These are phyloP conservation scores for Camponotus pennsylvanicus DNA, from an alignment of 1,140 invertebrate genomes.

Conservation along the genomic window DNA sequence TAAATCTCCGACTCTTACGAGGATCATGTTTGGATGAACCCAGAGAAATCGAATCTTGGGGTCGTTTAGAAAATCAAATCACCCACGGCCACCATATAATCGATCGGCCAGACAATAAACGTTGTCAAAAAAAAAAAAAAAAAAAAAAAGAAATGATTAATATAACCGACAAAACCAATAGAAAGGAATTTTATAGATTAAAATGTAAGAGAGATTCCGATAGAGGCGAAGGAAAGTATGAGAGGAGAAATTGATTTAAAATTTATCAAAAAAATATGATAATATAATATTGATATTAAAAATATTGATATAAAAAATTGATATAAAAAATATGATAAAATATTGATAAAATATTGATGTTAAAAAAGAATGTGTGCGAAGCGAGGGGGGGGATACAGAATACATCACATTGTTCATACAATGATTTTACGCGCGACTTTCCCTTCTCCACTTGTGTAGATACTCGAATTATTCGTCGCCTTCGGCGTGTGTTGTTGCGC, in stretches of 20 bases:
- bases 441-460: not conserved
- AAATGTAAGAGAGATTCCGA: not conserved
- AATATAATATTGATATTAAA: too few relatives aligned
- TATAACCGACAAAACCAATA: not conserved
- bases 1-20: constrained; percentile 79
- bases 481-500: constrained; percentile 1
- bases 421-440: constrained; percentile 28
- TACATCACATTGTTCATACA: not conserved
- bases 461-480: constrained; percentile 32
- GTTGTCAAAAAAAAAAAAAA: not conserved
- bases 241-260: not conserved
- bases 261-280: too few relatives aligned
- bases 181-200: not conserved
- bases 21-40: constrained; percentile 78
- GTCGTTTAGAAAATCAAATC: constrained; percentile 69
- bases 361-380: too few relatives aligned
- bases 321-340: too few relatives aligned
- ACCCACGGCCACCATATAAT: not conserved
- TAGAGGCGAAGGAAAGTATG: not conserved
- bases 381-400: not conserved
- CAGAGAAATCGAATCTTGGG: constrained; percentile 57
- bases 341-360: too few relatives aligned
- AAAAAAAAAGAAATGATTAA: not conserved
- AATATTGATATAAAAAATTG: too few relatives aligned
- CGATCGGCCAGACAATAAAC: not conserved